Conservation (phyloP, 2,888 invertebrate genomes). For the Taphrorychus bicolor region DNA sequence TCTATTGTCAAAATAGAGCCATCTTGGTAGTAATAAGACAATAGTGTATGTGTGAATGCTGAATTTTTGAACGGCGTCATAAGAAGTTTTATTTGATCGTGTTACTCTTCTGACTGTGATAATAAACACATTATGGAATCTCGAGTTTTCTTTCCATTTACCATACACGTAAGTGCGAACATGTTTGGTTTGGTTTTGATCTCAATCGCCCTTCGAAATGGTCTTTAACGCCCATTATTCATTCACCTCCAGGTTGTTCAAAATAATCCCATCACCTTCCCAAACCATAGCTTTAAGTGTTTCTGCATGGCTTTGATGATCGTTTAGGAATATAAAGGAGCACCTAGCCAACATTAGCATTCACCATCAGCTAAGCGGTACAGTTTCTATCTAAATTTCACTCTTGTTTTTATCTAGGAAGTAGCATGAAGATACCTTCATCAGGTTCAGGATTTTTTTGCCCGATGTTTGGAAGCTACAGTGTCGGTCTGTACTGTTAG, state of each 20-base stretch:
- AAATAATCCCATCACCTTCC: not conserved
- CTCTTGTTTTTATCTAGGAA: constrained; percentile 54
- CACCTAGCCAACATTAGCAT: not conserved
- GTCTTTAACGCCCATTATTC: not conserved
- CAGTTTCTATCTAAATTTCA: constrained; percentile 21
- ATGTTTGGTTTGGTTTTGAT: not conserved
- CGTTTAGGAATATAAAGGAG: not conserved
- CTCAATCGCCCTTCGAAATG: not conserved
- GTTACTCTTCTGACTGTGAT: constrained; percentile 55
- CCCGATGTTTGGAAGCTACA: constrained; percentile 69
- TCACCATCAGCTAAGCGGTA: not conserved
- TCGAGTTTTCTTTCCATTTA: not conserved
- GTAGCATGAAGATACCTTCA: constrained; percentile 70
- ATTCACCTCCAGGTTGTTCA: not conserved
- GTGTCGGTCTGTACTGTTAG: constrained; percentile 63
- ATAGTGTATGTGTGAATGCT: not conserved
- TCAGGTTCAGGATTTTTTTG: constrained; percentile 73
- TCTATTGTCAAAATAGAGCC: not conserved
- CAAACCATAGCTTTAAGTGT: constrained; percentile 1
- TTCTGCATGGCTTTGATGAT: constrained; percentile 5
- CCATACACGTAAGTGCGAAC: not conserved
- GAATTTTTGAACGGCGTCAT: constrained; percentile 36
- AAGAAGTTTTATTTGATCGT: constrained; percentile 18
- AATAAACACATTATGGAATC: constrained; percentile 46
- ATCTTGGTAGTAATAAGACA: not conserved